Conservation (phyloP, 2,797 vertebrate species). For the Sciurus vulgaris region DNA sequence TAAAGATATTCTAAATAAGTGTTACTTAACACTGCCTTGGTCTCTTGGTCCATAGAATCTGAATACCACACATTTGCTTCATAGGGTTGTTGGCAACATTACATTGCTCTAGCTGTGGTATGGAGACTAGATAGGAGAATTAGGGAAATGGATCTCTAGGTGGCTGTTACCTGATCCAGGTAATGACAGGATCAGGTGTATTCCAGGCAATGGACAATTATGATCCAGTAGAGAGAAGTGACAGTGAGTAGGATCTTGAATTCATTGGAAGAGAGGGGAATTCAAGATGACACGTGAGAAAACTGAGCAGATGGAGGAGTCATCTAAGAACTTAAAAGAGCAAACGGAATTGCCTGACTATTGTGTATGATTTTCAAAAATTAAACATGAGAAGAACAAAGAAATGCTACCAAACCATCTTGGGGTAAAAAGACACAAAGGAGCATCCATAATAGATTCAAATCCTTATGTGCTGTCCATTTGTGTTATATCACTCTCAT, state of each 20-base stretch:
- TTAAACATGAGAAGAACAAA: background rate
- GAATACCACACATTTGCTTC: too few relatives aligned
- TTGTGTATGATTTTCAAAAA: background rate
- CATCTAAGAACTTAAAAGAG: background rate
- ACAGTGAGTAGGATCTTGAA: background rate
- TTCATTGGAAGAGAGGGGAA: background rate
- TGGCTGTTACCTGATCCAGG: background rate
- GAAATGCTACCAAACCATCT: background rate
- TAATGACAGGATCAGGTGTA: background rate
- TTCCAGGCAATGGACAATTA: background rate
- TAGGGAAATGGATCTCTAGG: too few relatives aligned
- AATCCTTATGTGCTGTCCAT: accelerated
- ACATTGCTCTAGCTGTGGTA: background rate
- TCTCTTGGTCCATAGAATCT: too few relatives aligned
- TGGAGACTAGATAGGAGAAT: background rate
- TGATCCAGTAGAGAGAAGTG: background rate
- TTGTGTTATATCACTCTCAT: accelerated
- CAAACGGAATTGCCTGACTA: background rate
- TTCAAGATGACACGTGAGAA: background rate
- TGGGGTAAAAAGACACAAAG: background rate
- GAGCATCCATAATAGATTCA: accelerated
- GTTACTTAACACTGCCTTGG: too few relatives aligned
- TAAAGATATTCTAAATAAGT: background rate
- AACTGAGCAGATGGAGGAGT: background rate
- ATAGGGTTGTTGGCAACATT: too few relatives aligned